phyloP scores from a whole-genome alignment of 2,113 vertebrate species.

The Danionella cerebrum region DNA sequence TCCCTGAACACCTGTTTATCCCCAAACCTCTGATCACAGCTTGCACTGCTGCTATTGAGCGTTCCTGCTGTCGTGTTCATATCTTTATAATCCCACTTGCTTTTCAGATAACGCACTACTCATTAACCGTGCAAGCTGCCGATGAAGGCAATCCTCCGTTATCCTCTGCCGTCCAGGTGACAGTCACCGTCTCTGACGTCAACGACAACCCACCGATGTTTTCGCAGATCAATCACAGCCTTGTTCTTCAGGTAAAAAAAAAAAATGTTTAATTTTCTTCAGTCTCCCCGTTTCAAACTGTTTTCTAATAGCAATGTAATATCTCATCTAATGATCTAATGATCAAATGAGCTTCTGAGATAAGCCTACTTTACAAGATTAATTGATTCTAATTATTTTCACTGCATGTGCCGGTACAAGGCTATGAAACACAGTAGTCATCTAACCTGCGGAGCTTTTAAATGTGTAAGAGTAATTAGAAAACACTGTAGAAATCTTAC shows the following conservation, averaged over 20 bases:
- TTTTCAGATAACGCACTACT: constrained; percentile 76
- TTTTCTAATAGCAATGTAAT: not conserved
- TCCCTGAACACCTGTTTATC: not conserved
- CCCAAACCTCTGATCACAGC: not conserved
- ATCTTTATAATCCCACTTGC: not conserved
- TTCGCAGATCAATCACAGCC: constrained; percentile 83
- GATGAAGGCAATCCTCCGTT: constrained; percentile 79
- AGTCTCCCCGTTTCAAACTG: not conserved
- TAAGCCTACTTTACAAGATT: too few relatives aligned
- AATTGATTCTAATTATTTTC: too few relatives aligned
- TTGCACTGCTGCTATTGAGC: not conserved
- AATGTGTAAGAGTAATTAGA: too few relatives aligned
- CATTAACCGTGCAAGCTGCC: constrained; percentile 77
- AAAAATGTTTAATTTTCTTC: not conserved
- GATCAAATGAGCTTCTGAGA: not conserved
- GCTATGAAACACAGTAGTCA: too few relatives aligned
- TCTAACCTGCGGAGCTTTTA: too few relatives aligned
- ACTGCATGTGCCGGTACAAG: too few relatives aligned
- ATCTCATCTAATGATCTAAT: not conserved
- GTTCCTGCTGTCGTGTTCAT: not conserved
- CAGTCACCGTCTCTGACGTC: constrained; percentile 74
- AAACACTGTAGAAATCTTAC: too few relatives aligned
- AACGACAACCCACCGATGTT: constrained; percentile 92
- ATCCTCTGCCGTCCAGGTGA: constrained; percentile 66
- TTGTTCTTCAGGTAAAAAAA: constrained; percentile 75